A percentile compares a stretch with the other conserved stretches of the same genome.
Evolutionary conservation across 1,140 invertebrate species (phyloP).

Genomic region (Neomicropteryx cornuta): DNA sequence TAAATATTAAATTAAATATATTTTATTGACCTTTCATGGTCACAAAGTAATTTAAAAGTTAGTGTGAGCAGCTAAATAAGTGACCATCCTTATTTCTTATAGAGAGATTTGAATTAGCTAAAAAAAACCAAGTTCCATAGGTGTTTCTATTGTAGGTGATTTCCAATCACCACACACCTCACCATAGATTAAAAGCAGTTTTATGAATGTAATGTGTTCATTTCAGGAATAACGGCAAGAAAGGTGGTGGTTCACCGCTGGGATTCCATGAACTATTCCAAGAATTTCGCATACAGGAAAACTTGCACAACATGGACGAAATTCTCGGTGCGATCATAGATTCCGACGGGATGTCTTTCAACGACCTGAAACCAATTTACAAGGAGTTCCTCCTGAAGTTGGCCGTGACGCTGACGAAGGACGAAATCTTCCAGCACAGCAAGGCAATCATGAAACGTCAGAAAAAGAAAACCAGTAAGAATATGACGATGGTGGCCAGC

Average conservation of each 20-base stretch:
- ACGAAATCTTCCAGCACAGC: conserved; percentile 79
- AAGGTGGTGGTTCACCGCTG: conserved; percentile 57
- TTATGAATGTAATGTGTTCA: too few species aligned
- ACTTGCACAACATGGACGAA: conserved; percentile 76
- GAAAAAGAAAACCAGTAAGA: conserved; percentile 50
- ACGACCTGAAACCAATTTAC: conserved; percentile 81
- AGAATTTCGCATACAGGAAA: conserved; percentile 74
- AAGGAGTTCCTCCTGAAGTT: conserved; percentile 81
- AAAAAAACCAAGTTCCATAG: too few species aligned
- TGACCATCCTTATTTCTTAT: too few species aligned
- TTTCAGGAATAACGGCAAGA: conserved; percentile 46
- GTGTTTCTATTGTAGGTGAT: too few species aligned
- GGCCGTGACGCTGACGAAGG: conserved; percentile 76
- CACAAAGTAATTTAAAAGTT: too few species aligned
- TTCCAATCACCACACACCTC: too few species aligned
- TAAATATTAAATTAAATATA: too few species aligned
- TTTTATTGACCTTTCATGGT: too few species aligned
- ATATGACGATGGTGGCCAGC: conserved; percentile 38
- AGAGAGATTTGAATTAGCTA: too few species aligned
- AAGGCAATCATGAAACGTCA: conserved; percentile 81
- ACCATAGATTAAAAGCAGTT: too few species aligned
- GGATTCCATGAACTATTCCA: conserved; percentile 76
- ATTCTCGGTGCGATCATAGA: conserved; percentile 80
- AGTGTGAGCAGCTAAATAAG: too few species aligned
- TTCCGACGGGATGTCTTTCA: conserved; percentile 84